phyloP scores from a whole-genome alignment of 2,888 invertebrate genomes.

The Sarcophaga rosellei region DNA sequence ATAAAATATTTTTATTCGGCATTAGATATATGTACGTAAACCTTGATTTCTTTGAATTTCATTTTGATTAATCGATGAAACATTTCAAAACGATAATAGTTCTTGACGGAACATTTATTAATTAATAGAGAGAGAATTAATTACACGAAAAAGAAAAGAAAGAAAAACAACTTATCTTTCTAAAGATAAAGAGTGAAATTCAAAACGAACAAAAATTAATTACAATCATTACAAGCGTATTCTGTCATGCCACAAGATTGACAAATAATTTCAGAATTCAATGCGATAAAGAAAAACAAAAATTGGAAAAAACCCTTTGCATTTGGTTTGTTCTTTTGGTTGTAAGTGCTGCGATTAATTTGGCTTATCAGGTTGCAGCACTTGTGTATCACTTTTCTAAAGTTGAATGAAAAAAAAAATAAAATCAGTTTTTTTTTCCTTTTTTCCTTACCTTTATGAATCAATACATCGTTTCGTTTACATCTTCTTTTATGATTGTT shows the following conservation, averaged over 20 bases:
- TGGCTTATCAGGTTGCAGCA: slow-evolving; percentile 68
- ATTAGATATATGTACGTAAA: not conserved
- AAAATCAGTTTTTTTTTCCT: no score
- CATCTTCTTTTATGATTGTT: not conserved
- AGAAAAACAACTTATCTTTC: slow-evolving; percentile 28
- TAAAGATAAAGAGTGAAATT: slow-evolving; percentile 8
- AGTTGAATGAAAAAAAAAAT: slow-evolving; percentile 40
- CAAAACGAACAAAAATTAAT: slow-evolving; percentile 44
- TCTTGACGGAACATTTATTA: slow-evolving; percentile 41
- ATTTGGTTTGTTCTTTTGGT: not conserved
- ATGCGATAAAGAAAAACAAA: not conserved
- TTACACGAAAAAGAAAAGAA: not conserved
- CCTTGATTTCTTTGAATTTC: not conserved
- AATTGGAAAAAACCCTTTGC: slow-evolving; percentile 16
- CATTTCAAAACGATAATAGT: not conserved
- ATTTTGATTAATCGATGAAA: slow-evolving; percentile 7
- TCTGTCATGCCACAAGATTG: not conserved
- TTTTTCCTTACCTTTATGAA: slow-evolving; percentile 10
- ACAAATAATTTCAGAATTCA: not conserved
- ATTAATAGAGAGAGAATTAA: slow-evolving; percentile 47
- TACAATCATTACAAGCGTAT: slow-evolving; percentile 39
- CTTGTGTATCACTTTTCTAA: slow-evolving; percentile 65
- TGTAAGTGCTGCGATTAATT: slow-evolving; percentile 68
- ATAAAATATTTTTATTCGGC: not conserved
- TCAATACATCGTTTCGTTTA: no score